Percentiles rank a stretch among this genome's conserved stretches.
Conservation (phyloP, 2,797 vertebrate species). For the Parauchenoglanis ngamensis region DNA sequence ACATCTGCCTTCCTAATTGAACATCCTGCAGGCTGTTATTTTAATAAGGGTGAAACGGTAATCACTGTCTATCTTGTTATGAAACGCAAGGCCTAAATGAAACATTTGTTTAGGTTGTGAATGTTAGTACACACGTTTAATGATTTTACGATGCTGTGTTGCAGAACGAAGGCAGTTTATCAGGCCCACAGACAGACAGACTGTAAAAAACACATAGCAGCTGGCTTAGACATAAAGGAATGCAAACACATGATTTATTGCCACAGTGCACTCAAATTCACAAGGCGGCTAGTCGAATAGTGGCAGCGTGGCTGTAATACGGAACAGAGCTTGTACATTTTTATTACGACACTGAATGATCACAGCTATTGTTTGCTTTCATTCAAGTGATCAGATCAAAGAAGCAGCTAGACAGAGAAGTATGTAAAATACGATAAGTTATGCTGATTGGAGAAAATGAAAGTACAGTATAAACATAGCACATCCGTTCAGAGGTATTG, state of each 20-base stretch:
- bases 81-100: neutral
- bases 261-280: conserved; percentile 45
- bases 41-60: neutral
- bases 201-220: conserved; percentile 61
- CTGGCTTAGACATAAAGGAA: conserved; percentile 59
- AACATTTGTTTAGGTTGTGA: conserved; percentile 20
- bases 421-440: conserved; percentile 24
- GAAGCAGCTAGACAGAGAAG: conserved; percentile 1
- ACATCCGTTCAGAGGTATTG: conserved; percentile 50
- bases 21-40: neutral
- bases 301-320: conserved; percentile 30
- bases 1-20: neutral
- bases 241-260: conserved; percentile 64
- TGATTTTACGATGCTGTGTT: conserved; percentile 35
- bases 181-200: conserved; percentile 39
- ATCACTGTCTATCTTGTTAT: neutral
- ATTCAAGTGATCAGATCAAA: conserved; percentile 17
- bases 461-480: conserved; percentile 24
- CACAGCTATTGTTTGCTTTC: conserved; percentile 19
- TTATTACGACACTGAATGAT: conserved; percentile 28
- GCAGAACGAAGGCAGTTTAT: conserved; percentile 50
- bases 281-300: conserved; percentile 38
- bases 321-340: conserved; percentile 39
- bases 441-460: conserved; percentile 1
- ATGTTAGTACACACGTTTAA: conserved; percentile 21